Conservation (phyloP, 2,113 vertebrate species). For the Pterocles gutturalis region DNA sequence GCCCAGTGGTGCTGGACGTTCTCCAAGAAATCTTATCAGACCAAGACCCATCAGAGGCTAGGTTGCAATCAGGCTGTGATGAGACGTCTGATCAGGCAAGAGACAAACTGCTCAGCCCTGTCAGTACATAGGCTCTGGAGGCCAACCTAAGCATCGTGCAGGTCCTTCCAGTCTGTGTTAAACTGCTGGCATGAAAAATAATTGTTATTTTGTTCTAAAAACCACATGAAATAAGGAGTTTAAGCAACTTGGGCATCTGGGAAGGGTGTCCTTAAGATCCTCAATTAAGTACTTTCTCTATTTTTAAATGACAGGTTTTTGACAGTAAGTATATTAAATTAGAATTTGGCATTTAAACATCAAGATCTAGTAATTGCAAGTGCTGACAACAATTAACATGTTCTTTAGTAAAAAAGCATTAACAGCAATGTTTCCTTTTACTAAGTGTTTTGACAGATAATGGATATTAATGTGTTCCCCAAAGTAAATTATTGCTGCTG, state of each 20-base stretch:
- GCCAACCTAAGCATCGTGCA: not conserved
- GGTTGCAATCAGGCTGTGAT: not conserved
- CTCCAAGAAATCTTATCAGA: not conserved
- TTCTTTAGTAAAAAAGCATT: not conserved
- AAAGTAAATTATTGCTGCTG: not conserved
- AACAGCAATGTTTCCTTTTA: not conserved
- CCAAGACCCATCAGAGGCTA: not conserved
- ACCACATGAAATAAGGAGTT: not conserved
- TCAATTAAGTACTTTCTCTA: not conserved
- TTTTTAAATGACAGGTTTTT: not conserved
- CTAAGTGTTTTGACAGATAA: not conserved
- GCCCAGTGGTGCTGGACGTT: fast-evolving
- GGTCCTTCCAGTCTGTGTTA: not conserved
- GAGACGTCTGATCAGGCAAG: not conserved
- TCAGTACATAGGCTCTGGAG: not conserved
- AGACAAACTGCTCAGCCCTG: not conserved
- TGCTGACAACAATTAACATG: not conserved
- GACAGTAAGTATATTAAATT: not conserved
- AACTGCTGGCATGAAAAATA: not conserved
- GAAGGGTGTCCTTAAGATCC: not conserved
- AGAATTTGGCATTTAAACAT: not conserved
- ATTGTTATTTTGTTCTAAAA: not conserved
- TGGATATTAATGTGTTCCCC: not conserved
- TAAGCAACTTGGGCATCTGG: not conserved
- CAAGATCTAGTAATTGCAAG: not conserved